A percentile compares a stretch with the other conserved stretches of the same genome.
phyloP scores from a whole-genome alignment of 2,797 vertebrate species.

The Alectoris magna region DNA sequence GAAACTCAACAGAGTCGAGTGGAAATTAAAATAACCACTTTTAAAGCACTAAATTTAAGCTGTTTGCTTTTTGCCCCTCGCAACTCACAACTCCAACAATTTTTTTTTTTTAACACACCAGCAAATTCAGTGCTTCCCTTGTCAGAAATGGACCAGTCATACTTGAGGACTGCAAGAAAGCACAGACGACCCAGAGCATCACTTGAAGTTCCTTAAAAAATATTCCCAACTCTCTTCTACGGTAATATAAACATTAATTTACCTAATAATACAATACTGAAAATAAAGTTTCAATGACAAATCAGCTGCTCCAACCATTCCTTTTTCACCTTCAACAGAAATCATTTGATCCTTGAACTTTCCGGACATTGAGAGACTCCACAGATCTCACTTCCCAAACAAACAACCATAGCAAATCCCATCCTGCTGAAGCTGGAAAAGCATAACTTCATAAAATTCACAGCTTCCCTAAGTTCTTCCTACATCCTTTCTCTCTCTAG shows the following conservation, averaged over 20 bases:
- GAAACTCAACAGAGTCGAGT: not conserved
- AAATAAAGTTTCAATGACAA: not conserved
- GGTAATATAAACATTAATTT: not conserved
- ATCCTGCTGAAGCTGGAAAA: not conserved
- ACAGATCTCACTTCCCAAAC: not conserved
- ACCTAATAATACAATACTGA: not conserved
- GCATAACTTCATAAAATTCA: not conserved
- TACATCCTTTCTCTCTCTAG: not conserved
- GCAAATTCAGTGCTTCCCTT: not conserved
- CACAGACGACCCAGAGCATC: not conserved
- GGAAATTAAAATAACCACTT: not conserved
- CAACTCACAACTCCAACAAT: not conserved
- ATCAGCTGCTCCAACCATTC: not conserved
- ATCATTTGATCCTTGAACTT: not conserved
- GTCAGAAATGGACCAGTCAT: not conserved
- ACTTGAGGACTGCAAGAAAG: not conserved
- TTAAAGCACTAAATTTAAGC: not conserved
- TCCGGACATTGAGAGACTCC: not conserved
- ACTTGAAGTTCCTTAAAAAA: not conserved
- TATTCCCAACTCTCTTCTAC: not conserved
- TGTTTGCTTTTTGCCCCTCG: not conserved
- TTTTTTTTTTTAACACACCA: not conserved
- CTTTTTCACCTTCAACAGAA: not conserved
- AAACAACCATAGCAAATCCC: not conserved
- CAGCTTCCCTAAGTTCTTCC: not conserved